A percentile compares a stretch with the other conserved stretches of the same genome.
Conservation (phyloP, 2,888 invertebrate species). For the Parelbella ahira region DNA sequence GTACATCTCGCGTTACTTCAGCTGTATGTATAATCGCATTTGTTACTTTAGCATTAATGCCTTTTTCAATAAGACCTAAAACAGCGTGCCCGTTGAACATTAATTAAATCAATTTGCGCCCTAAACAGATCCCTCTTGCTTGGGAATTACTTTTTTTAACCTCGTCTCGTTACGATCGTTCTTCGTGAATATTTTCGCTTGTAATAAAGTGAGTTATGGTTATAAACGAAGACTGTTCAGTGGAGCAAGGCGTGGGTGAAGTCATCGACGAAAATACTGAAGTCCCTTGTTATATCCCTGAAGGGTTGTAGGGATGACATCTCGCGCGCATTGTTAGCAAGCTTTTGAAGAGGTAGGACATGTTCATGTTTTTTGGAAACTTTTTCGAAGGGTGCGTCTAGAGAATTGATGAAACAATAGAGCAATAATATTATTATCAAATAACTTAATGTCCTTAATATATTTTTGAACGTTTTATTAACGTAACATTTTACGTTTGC, state of each 20-base stretch:
- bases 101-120: slow-evolving; percentile 22
- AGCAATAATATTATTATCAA: too few relatives aligned
- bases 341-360: too few relatives aligned
- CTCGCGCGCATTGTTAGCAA: too few relatives aligned
- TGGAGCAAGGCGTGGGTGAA: slow-evolving; percentile 47
- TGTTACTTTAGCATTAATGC: slow-evolving; percentile 5
- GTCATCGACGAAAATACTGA: slow-evolving; percentile 61
- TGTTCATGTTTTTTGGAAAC: too few relatives aligned
- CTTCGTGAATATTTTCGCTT: slow-evolving; percentile 33
- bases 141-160: too few relatives aligned
- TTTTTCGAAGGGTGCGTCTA: too few relatives aligned
- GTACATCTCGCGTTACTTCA: slow-evolving; percentile 21
- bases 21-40: background rate
- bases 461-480: too few relatives aligned
- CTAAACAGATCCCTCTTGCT: too few relatives aligned
- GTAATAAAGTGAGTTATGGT: slow-evolving; percentile 43
- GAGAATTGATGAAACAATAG: too few relatives aligned
- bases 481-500: too few relatives aligned
- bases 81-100: slow-evolving; percentile 2
- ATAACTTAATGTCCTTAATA: too few relatives aligned
- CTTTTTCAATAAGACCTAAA: slow-evolving; percentile 9
- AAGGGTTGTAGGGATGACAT: slow-evolving; percentile 26
- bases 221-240: slow-evolving; percentile 48
- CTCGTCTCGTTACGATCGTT: slow-evolving; percentile 11
- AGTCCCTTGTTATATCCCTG: slow-evolving; percentile 8